Evolutionary conservation across 2,113 vertebrate species (phyloP).

Genomic region (Enhydra lutris): DNA sequence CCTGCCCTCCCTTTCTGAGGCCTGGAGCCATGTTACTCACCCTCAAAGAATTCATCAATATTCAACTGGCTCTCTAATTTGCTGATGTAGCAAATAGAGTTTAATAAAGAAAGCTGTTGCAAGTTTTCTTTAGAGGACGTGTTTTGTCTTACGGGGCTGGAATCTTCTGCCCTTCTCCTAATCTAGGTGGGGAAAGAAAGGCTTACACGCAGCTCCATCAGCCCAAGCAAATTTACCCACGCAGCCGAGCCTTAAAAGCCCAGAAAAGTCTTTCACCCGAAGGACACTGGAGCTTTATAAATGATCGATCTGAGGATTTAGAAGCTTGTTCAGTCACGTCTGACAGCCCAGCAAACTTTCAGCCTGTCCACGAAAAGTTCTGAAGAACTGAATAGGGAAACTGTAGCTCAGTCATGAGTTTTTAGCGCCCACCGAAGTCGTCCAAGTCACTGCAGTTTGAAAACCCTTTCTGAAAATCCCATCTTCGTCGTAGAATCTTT

Average conservation of each 20-base stretch:
- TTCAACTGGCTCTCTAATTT: conserved; percentile 71
- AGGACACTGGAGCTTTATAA: conserved; percentile 55
- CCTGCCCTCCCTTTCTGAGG: conserved; percentile 62
- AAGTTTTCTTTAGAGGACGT: conserved; percentile 46
- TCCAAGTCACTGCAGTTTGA: not conserved
- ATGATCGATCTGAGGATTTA: conserved; percentile 37
- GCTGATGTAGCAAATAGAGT: conserved; percentile 73
- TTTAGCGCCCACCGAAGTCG: not conserved
- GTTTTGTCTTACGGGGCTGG: conserved; percentile 45
- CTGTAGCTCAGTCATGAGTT: not conserved
- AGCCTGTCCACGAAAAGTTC: not conserved
- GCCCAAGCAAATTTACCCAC: conserved; percentile 40
- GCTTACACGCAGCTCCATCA: not conserved
- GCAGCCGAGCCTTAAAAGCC: conserved; percentile 34
- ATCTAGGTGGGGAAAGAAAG: conserved; percentile 50
- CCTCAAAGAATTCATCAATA: conserved; percentile 77
- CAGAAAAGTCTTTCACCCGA: conserved; percentile 31
- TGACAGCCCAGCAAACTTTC: conserved; percentile 48
- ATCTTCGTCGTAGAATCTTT: conserved; percentile 11
- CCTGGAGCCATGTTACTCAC: conserved; percentile 70
- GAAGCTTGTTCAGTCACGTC: conserved; percentile 44
- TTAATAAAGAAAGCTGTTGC: conserved; percentile 73
- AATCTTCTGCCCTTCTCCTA: conserved; percentile 4
- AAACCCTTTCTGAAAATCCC: conserved; percentile 23
- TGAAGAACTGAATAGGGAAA: not conserved